These are phyloP conservation scores for Polyploca ridens DNA, from an alignment of 2,888 invertebrate genomes.

Conservation along the genomic window DNA sequence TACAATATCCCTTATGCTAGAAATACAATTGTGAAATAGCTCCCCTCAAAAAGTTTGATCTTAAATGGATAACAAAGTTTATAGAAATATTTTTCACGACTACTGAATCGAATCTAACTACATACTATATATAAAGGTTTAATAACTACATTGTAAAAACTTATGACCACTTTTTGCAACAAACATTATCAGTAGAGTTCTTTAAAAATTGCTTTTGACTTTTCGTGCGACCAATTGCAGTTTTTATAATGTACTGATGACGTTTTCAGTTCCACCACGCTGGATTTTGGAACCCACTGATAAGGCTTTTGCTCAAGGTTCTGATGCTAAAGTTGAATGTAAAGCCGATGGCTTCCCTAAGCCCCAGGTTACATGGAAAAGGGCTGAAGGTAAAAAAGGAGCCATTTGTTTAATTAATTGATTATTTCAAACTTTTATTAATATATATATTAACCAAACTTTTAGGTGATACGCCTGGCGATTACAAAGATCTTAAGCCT, in stretches of 20 bases:
- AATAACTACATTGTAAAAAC: background rate
- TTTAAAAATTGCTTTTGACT: background rate
- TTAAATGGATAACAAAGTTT: background rate
- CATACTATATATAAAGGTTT: background rate
- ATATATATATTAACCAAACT: conserved; percentile 20
- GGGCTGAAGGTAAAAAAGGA: conserved; percentile 92
- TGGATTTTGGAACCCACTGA: conserved; percentile 98
- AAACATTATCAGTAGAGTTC: background rate
- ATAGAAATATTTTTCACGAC: background rate
- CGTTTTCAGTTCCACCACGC: conserved; percentile 94
- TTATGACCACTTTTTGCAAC: background rate
- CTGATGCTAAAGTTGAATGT: conserved; percentile 97
- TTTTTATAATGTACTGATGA: conserved; percentile 45
- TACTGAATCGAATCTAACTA: background rate
- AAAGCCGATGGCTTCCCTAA: conserved; percentile 98
- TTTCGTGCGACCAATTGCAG: conserved; percentile 21
- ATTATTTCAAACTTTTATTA: conserved; percentile 14
- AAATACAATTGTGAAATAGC: background rate
- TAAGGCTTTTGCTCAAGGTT: conserved; percentile 97
- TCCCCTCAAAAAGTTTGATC: background rate
- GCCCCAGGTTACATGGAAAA: conserved; percentile 97
- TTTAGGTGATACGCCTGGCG: conserved; percentile 94
- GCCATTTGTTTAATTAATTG: background rate
- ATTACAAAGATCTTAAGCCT: conserved; percentile 96
- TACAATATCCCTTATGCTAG: background rate